Base-by-base conservation (phyloP, 1,140 invertebrate genomes). In the Drosophila pectinifera region DNA sequence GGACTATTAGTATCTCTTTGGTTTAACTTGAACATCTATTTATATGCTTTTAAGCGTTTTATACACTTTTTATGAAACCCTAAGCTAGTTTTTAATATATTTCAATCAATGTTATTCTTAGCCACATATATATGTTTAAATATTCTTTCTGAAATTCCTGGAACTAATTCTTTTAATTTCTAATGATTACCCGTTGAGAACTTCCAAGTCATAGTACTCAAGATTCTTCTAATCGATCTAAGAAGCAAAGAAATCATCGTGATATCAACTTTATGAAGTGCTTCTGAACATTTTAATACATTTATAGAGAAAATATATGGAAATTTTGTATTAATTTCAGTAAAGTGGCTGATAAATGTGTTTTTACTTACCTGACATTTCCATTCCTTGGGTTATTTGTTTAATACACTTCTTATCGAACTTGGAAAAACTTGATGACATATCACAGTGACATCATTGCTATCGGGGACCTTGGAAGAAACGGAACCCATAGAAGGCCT, bases 401-500 rank as follows among this genome's bases (percentile, higher is more conserved):
- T 61, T 4, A 20, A 45, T 14, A n/a, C 26, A 13, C 18, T 41
- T 42, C 31, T 43, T 22, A 46, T 39, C 45, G 45, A 16, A 34
- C 11, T 38, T 22, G n/a, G 24, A 31, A 36, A 14, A n/a, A n/a
- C n/a, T 22, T 22, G 22, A 53, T 48, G 63, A 64, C 24, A 45
- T 45, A 45, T 45, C 39, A 42, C 48, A 56, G 49, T 70, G 67
- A 56, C 49, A 69, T 56, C 59, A 68, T 51, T 42, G 26, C 34
- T 64, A 68, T 68, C 67, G 13, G 34, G 8, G 14, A 24, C 67
- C 67, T 69, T 70, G 34, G 11, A 16, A n/a, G 20, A 28, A 63
- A 39, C 18, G 8, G 8, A 28, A 20, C 58, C 24, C 18, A 24
- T 28, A 49, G 41, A 46, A 56, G 67, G 48, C 24, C 67, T 51